Evolutionary conservation across 92 coral and sea anemone genomes (phyloP), one percentile per base, ranked within the genome.

Genomic region (Palythoa heliodiscus): DNA sequence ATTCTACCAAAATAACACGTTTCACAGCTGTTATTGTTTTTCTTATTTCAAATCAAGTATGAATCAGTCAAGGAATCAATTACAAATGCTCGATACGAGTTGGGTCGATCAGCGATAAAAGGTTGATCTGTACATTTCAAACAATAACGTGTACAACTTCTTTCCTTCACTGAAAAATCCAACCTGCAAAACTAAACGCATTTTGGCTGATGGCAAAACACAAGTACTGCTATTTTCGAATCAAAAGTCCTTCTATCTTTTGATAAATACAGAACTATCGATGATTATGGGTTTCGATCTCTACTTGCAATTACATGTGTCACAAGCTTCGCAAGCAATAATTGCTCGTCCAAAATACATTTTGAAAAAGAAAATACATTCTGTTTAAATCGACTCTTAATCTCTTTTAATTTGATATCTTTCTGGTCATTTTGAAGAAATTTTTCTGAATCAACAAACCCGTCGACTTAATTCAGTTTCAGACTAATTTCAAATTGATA

Each of bases 381-480:
- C 14, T 22, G 82, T 54, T 57, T 17, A 24, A 10, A 16, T 16
- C 7, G 53, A 39, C 64, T 25, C 3, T 12, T 12, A 11, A 19
- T 35, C 2, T n/a, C 43, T 23, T 38, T 14, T 12, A 54, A 55
- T 20, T 13, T 29, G 19, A 58, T 3, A 58, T 13, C 15, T 58
- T 58, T 76, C 19, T 5, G 48, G 50, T 25, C 4, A 38, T 35
- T 37, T 14, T 19, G 71, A 39, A 19, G 24, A 60, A 7, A 2
- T 57, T 55, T n/a, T 39, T 22, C 84, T 80, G 74, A 80, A 60
- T 78, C 71, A 78, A 78, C 71, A 78, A 80, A 80, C 60, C 73
- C 20, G 24, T 50, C 73, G 82, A 61, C 35, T 37, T 39, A 29
- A 48, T 11, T 40, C 43, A 35, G 14, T 5, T 13, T 52, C 10